A percentile compares a stretch with the other conserved stretches of the same genome.
Conservation (phyloP, 2,113 vertebrate genomes). For the Neomonachus schauinslandi region DNA sequence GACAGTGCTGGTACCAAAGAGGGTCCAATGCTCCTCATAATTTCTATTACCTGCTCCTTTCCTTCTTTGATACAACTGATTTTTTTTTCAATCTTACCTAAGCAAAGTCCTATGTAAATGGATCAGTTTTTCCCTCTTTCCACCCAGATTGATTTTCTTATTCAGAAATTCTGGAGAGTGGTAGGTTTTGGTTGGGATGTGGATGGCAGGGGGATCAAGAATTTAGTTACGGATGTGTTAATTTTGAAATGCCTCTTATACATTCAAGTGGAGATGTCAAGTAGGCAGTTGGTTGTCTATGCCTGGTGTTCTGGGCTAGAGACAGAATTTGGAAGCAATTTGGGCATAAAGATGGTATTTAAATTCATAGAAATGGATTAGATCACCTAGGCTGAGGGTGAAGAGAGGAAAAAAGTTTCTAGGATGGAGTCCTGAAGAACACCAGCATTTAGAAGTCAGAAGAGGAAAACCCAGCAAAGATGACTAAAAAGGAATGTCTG, state of each 20-base stretch:
- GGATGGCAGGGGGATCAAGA: neutral
- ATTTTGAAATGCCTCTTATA: constrained; percentile 40
- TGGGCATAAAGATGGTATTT: constrained; percentile 4
- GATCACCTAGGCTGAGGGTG: neutral
- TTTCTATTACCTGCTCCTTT: neutral
- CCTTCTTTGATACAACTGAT: neutral
- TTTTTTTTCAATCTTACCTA: neutral
- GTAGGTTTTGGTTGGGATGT: neutral
- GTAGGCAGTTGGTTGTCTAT: neutral
- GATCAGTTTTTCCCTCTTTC: neutral
- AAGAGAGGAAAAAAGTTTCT: neutral
- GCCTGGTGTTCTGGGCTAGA: constrained; percentile 6
- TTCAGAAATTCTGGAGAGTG: neutral
- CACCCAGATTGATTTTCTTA: neutral
- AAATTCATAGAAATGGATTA: constrained; percentile 35
- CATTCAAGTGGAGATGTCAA: neutral
- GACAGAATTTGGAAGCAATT: constrained; percentile 40
- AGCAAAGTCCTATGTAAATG: neutral
- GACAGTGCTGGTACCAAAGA: neutral
- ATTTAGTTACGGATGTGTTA: neutral
- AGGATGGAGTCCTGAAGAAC: neutral
- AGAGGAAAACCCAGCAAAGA: neutral
- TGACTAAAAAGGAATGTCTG: neutral
- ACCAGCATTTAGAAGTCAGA: neutral
- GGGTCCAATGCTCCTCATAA: neutral